phyloP scores from a whole-genome alignment of 1,140 invertebrate species.

The Mercenaria mercenaria region DNA sequence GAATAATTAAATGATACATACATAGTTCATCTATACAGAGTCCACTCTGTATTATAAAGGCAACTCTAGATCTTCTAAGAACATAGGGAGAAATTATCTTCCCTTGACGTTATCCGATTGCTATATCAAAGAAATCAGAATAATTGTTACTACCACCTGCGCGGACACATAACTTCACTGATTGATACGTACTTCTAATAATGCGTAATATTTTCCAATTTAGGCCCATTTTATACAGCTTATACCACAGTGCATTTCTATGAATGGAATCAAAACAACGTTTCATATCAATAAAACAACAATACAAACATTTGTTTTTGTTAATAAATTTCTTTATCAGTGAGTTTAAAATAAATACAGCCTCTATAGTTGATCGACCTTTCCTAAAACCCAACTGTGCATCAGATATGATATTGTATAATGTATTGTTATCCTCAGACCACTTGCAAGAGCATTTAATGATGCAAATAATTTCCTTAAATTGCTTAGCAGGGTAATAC shows the following conservation, averaged over 20 bases:
- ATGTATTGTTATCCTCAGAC: conserved; percentile 28
- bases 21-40: too few relatives aligned
- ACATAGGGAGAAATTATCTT: too few relatives aligned
- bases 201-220: not conserved
- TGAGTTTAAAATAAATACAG: not conserved
- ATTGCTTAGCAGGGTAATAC: conserved; percentile 60
- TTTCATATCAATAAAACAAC: not conserved
- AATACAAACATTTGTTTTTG: not conserved
- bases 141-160: too few relatives aligned
- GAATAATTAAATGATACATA: too few relatives aligned
- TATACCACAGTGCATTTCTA: not conserved
- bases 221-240: not conserved
- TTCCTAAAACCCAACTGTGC: conserved; percentile 62
- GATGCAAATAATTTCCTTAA: conserved; percentile 63
- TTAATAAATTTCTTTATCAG: not conserved
- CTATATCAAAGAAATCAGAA: too few relatives aligned
- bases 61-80: too few relatives aligned
- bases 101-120: too few relatives aligned
- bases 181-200: not conserved
- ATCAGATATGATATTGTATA: conserved; percentile 56
- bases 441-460: conserved; percentile 58
- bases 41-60: not conserved
- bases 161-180: too few relatives aligned
- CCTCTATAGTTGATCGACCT: conserved; percentile 38
- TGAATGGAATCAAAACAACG: not conserved